A percentile compares a stretch with the other conserved stretches of the same genome.
phyloP scores from a whole-genome alignment of 2,113 vertebrate species.

The Gymnorhina tibicen region DNA sequence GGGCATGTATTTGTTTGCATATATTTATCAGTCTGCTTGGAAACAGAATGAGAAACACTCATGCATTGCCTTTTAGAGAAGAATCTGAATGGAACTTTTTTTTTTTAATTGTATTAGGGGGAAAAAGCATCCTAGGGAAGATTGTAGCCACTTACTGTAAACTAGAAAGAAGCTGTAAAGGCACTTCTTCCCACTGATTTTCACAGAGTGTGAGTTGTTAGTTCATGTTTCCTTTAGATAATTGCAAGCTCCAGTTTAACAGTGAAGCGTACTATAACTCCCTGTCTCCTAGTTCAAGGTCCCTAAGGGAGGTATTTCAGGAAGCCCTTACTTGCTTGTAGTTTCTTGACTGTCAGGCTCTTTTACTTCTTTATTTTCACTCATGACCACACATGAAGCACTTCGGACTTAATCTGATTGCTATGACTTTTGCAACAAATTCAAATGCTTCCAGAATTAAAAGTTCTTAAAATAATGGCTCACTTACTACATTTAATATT shows the following conservation, averaged over 20 bases:
- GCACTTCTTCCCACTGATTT: not conserved
- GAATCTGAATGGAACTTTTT: conserved; percentile 48
- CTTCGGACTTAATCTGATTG: not conserved
- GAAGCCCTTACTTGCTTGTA: not conserved
- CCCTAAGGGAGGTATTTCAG: conserved; percentile 4
- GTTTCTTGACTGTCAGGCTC: not conserved
- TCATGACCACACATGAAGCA: not conserved
- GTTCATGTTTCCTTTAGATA: not conserved
- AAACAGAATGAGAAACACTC: conserved; percentile 64
- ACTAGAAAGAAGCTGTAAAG: conserved; percentile 25
- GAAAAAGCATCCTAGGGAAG: conserved; percentile 50
- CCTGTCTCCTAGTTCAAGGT: not conserved
- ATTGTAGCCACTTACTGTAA: conserved; percentile 50
- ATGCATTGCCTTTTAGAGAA: conserved; percentile 65
- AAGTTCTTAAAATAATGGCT: not conserved
- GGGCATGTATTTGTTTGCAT: conserved; percentile 61
- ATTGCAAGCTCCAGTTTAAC: not conserved
- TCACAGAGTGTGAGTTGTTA: not conserved
- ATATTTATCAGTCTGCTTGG: conserved; percentile 67
- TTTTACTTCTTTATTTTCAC: not conserved
- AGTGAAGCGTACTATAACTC: not conserved
- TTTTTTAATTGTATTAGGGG: not conserved
- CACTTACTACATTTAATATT: not conserved
- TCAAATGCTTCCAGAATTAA: not conserved
- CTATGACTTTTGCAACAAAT: not conserved